A percentile compares a stretch with the other conserved stretches of the same genome.
Evolutionary conservation across 2,888 invertebrate species (phyloP).

Genomic region (Empis livida): DNA sequence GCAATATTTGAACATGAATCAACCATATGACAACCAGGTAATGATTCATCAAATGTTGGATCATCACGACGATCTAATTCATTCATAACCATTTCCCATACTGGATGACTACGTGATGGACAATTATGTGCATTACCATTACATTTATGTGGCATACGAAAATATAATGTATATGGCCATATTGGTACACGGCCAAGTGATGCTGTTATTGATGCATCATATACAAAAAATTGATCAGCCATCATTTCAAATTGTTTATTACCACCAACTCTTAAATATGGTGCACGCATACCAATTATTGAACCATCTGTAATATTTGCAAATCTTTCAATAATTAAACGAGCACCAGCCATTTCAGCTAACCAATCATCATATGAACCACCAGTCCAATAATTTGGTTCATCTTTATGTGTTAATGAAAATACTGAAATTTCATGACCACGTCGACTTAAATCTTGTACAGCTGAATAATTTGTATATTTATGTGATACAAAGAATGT

Average conservation of each 20-base stretch:
- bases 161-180: slow-evolving; percentile 96
- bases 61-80: slow-evolving; percentile 88
- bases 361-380: slow-evolving; percentile 86
- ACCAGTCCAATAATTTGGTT: slow-evolving; percentile 78
- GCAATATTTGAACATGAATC: slow-evolving; percentile 90
- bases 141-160: slow-evolving; percentile 92
- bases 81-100: slow-evolving; percentile 96
- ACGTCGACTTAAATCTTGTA: slow-evolving; percentile 76
- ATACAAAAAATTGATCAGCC: slow-evolving; percentile 88
- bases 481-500: slow-evolving; percentile 89
- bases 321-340: slow-evolving; percentile 76
- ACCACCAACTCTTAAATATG: slow-evolving; percentile 81
- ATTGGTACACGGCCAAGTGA: slow-evolving; percentile 79
- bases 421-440: slow-evolving; percentile 89
- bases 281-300: slow-evolving; percentile 77
- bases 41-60: slow-evolving; percentile 82
- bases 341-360: slow-evolving; percentile 86
- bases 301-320: slow-evolving; percentile 87
- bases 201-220: slow-evolving; percentile 89
- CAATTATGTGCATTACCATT: slow-evolving; percentile 90
- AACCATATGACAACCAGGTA: slow-evolving; percentile 90
- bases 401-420: slow-evolving; percentile 85
- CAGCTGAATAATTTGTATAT: slow-evolving; percentile 80
- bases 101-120: slow-evolving; percentile 78
- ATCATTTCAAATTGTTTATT: slow-evolving; percentile 96